Evolutionary conservation across 2,888 invertebrate species (phyloP), one percentile per base, ranked within the genome.

Genomic region (Eilema griseolum): DNA sequence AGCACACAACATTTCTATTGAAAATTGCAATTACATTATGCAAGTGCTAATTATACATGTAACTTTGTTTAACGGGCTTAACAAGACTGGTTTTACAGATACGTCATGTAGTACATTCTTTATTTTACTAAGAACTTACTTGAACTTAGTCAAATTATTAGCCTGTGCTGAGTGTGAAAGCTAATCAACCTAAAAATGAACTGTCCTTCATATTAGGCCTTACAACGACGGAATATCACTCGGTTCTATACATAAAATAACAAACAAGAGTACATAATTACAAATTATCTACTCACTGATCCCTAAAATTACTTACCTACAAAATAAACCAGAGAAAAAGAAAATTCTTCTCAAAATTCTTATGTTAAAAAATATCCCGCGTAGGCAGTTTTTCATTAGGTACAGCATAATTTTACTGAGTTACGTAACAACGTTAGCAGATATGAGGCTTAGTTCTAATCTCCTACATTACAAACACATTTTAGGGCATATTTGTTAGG

Each of bases 401-500:
- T n/a, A 59, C 57, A 23, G n/a, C 52, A 52, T n/a, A n/a, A 2
- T 52, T 52, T n/a, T 23, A 31, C 12, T 12, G 20, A 26, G 57
- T 28, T 65, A n/a, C 31, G 52, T 41, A 56, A 56, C n/a, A 61
- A 57, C 8, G 28, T 65, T 65, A 31, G 56, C 24, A 31, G 23
- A 61, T 56, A 28, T 20, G 41, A 41, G 33, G 41, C 57, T 63
- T 60, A 61, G 12, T 28, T 37, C 28, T 41, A 41, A 60, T 60
- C 46, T 37, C 26, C 28, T 63, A 20, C 52, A 24, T 56, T 37
- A 69, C 61, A 61, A 65, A 61, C 33, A 37, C n/a, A 46, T 41
- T 56, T 61, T 61, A 28, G 66, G 52, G 60, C 23, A 62, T 60
- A 71, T 65, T 56, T 71, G 71, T 65, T 31, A 64, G 67, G 68